Conservation (phyloP, 2,888 invertebrate genomes). For the Trichogramma evanescens region DNA sequence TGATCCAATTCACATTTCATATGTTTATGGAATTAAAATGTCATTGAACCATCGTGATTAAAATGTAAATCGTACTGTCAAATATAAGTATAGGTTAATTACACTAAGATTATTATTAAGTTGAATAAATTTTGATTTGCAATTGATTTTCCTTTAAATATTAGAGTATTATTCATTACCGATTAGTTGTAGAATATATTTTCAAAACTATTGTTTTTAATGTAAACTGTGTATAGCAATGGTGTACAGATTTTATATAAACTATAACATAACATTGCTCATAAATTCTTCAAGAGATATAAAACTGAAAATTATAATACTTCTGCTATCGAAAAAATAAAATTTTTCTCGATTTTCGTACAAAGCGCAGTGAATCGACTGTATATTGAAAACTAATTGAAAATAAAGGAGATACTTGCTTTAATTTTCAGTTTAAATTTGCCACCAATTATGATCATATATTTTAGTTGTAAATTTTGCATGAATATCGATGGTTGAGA, state of each 20-base stretch:
- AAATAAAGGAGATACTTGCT: no score
- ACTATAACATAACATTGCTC: background rate
- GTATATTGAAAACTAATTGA: no score
- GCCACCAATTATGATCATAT: no score
- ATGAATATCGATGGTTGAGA: no score
- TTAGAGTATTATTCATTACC: slow-evolving; percentile 9
- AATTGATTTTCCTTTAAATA: slow-evolving; percentile 14
- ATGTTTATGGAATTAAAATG: no score
- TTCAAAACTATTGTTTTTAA: slow-evolving; percentile 9
- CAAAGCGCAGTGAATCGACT: no score
- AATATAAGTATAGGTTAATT: slow-evolving; percentile 12
- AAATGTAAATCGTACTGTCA: slow-evolving; percentile 12
- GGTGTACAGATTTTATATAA: background rate
- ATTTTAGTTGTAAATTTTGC: no score
- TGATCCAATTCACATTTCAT: no score
- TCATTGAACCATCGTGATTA: background rate
- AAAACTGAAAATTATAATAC: slow-evolving; percentile 11
- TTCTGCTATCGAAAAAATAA: slow-evolving; percentile 4
- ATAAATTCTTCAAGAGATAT: background rate
- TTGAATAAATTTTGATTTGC: slow-evolving; percentile 13
- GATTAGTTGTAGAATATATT: slow-evolving; percentile 7
- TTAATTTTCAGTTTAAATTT: no score
- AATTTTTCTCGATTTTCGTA: background rate
- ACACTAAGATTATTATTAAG: slow-evolving; percentile 12
- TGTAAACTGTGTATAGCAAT: slow-evolving; percentile 1